Percentiles rank a stretch among this genome's conserved stretches.
phyloP scores from a whole-genome alignment of 2,888 invertebrate genomes.

The Dynastes tityus region DNA sequence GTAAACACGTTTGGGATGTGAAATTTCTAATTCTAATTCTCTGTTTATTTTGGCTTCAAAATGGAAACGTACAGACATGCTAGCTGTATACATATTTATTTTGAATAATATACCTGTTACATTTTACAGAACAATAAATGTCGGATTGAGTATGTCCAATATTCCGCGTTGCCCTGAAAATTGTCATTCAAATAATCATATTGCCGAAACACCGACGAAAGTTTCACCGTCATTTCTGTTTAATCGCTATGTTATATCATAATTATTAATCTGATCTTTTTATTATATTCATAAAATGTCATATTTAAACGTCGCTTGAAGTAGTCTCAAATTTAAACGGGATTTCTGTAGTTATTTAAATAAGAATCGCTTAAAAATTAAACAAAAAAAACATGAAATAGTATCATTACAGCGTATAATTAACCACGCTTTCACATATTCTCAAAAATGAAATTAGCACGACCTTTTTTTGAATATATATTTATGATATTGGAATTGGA shows the following conservation, averaged over 20 bases:
- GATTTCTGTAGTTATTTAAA: not conserved
- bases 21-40: no score
- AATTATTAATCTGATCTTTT: conserved; percentile 24
- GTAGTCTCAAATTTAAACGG: conserved; percentile 7
- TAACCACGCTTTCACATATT: conserved; percentile 27
- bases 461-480: not conserved
- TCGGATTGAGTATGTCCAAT: not conserved
- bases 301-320: conserved; percentile 4
- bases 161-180: not conserved
- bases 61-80: no score
- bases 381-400: conserved; percentile 1
- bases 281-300: conserved; percentile 12
- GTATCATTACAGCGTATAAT: conserved; percentile 11
- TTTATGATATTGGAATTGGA: not conserved
- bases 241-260: not conserved
- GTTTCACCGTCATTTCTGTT: conserved; percentile 6
- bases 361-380: not conserved
- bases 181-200: not conserved
- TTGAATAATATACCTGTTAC: no score
- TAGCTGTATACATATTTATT: no score
- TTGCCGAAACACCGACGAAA: not conserved
- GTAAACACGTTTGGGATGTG: no score
- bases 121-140: conserved; percentile 14
- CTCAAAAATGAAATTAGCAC: conserved; percentile 9
- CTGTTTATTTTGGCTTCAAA: no score